Base-by-base conservation (phyloP, 2,797 vertebrate genomes). In the Aphelocoma californica region DNA sequence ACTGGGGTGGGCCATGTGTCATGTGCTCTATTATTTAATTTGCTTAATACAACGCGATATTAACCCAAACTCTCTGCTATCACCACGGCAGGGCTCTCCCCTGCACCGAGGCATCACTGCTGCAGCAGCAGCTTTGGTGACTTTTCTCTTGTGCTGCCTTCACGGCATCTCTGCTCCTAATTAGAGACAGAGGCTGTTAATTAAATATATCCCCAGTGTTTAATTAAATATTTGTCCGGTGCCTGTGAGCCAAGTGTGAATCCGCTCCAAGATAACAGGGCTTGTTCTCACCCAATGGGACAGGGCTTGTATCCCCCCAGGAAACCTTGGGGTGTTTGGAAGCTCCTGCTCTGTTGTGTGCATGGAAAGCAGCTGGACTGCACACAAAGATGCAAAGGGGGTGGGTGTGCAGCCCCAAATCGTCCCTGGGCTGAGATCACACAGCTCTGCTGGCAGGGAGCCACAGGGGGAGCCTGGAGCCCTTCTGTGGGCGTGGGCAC, bases 1-100 rank as follows among this genome's bases (percentile, higher is more conserved):
- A 5, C 2, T 20, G 60, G 25, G 20, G 19, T 48, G 60, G 51
- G 36, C 29, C 20, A 3, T 1, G 14, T 72, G 40, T 42, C 42
- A 40, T 31, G 31, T 42, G 44, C 31, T 65, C 34, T 14, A 5
- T 62, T 44, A 32, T 44, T 24, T 6, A 7, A 57, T 65, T 64
- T 73, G 6, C 16, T 13, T 12, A 7, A 34, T 5, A 6, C 9
- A 20, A 25, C 0, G 0, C 14, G 26, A 3, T 50, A 18, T 57
- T n/a, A 74, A 66, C 70, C 18, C 81, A 42, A 32, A 84, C 48
- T 74, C 34, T 40, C 36, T 42, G 64, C 44, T 26, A 5, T 24
- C 53, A n/a, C 44, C 53, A 29, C 5, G 1, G 6, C 64, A 21
- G 44, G 61, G 32, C 51, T 65, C 51, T 57, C 31, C 44, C 66